Percentiles rank a stretch among this genome's conserved stretches.
phyloP scores from a whole-genome alignment of 2,113 vertebrate genomes.

The Thalassarche chlororhynchos region DNA sequence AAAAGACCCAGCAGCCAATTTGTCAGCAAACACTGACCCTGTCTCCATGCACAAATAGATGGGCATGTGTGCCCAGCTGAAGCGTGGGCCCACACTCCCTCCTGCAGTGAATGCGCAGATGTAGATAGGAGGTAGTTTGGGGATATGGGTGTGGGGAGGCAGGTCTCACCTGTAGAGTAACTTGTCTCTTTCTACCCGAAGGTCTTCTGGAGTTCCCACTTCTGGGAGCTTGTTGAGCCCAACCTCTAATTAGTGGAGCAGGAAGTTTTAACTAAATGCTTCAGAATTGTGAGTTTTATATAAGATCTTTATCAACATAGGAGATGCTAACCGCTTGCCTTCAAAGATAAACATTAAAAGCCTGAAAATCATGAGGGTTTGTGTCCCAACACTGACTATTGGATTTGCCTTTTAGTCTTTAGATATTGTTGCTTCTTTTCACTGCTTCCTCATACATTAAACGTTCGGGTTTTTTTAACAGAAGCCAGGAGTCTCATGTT shows the following conservation, averaged over 20 bases:
- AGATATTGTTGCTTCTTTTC: background rate
- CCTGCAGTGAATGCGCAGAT: background rate
- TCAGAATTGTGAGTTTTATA: background rate
- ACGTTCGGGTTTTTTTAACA: background rate
- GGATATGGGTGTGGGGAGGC: background rate
- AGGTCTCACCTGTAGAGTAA: background rate
- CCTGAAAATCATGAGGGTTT: background rate
- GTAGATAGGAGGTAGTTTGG: background rate
- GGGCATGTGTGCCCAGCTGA: background rate
- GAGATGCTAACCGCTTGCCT: background rate
- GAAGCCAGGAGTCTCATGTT: background rate
- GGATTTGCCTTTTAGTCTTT: background rate
- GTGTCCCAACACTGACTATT: background rate
- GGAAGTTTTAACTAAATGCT: background rate
- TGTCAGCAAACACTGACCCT: background rate
- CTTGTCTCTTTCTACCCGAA: background rate
- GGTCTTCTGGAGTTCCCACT: background rate
- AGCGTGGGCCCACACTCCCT: background rate
- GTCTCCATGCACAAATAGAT: background rate
- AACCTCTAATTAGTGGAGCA: background rate
- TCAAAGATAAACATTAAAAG: background rate
- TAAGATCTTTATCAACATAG: background rate
- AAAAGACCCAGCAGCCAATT: background rate
- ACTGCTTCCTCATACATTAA: background rate
- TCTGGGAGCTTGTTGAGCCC: background rate